Evolutionary conservation across 1,140 invertebrate genomes (phyloP).

Genomic region (Microplitis mediator): DNA sequence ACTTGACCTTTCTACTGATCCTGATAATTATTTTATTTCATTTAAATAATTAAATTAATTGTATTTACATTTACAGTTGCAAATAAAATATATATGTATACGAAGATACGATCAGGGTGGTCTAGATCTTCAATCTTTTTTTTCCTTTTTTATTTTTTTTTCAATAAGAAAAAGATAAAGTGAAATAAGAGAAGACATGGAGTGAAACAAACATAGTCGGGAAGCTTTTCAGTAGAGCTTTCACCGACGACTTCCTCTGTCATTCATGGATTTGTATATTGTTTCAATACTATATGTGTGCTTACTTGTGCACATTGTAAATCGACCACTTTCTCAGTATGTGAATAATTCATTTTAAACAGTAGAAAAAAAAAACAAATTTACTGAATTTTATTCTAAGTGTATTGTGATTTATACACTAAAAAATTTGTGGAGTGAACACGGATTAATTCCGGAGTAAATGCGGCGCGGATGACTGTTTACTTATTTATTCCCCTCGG

Average conservation of each 20-base stretch:
- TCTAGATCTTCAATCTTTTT: not conserved
- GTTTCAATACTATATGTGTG: conserved; percentile 5
- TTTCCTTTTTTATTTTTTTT: conserved; percentile 3
- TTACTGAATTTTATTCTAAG: too few relatives aligned
- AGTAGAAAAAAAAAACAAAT: not conserved
- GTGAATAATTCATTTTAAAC: not conserved
- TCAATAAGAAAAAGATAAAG: not conserved
- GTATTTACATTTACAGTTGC: not conserved
- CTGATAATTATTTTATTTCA: too few relatives aligned
- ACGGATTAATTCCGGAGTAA: too few relatives aligned
- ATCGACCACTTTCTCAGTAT: not conserved
- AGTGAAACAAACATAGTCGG: conserved; percentile 21
- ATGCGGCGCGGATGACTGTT: too few relatives aligned
- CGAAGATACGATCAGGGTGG: conserved; percentile 7
- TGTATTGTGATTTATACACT: too few relatives aligned
- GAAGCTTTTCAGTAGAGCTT: conserved; percentile 17
- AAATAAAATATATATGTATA: not conserved
- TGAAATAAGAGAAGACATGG: conserved; percentile 16
- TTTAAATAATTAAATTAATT: too few relatives aligned
- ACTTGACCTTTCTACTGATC: too few relatives aligned
- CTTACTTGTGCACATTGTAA: not conserved
- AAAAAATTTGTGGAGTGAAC: too few relatives aligned
- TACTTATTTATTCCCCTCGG: too few relatives aligned
- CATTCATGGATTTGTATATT: conserved; percentile 19
- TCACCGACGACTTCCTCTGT: conserved; percentile 17